Conservation (phyloP, 1,140 invertebrate species). For the Leguminivora glycinivorella region DNA sequence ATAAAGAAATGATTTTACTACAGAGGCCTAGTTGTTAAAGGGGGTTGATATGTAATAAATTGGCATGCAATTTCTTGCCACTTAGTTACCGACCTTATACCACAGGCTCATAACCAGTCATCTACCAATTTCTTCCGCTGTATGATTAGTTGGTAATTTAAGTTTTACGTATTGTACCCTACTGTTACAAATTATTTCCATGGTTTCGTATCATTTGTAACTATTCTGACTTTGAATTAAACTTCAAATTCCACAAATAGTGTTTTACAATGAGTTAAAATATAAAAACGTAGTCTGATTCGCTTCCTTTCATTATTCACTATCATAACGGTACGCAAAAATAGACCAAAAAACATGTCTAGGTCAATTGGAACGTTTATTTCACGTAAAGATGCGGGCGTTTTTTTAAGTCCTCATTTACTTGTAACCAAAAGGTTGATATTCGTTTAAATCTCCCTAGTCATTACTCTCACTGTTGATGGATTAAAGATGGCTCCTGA, state of each 20-base stretch:
- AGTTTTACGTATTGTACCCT: not conserved
- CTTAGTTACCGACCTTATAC: not conserved
- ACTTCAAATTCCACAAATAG: no score
- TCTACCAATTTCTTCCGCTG: constrained; percentile 2
- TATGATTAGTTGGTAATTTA: not conserved
- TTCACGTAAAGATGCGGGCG: no score
- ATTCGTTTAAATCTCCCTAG: not conserved
- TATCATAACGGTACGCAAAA: no score
- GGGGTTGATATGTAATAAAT: not conserved
- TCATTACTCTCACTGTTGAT: not conserved
- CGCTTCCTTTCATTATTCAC: no score
- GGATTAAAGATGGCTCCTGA: constrained; percentile 7
- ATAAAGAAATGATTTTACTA: not conserved
- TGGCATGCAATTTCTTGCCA: not conserved
- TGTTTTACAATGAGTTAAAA: no score
- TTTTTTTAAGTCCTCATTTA: no score
- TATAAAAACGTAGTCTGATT: no score
- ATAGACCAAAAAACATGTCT: no score
- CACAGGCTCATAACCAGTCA: not conserved
- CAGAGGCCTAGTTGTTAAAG: not conserved
- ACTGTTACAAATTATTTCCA: not conserved
- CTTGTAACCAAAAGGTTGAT: not conserved
- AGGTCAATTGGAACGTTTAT: no score
- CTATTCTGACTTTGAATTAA: not conserved
- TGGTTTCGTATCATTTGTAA: not conserved